Evolutionary conservation across 2,888 invertebrate genomes (phyloP).

Genomic region (Chirona hameri): DNA sequence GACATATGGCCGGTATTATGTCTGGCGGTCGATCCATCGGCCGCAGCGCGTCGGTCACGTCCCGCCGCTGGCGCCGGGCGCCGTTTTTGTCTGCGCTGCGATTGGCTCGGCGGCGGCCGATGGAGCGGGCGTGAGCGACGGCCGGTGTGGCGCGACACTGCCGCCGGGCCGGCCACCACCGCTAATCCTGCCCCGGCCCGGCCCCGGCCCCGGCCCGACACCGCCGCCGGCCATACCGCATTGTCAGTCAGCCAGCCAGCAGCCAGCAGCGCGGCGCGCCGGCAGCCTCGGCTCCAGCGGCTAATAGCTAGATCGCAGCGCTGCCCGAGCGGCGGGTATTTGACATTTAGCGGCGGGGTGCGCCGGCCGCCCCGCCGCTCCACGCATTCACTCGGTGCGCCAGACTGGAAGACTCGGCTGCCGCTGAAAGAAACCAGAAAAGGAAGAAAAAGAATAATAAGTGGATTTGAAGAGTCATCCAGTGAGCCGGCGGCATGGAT

Average conservation of each 20-base stretch:
- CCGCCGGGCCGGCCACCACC: not conserved
- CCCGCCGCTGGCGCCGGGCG: not conserved
- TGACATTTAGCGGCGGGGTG: slow-evolving; percentile 26
- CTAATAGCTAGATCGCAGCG: not conserved
- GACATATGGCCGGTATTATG: slow-evolving; percentile 24
- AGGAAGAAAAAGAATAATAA: slow-evolving; percentile 28
- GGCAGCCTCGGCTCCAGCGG: not conserved
- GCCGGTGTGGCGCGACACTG: not conserved
- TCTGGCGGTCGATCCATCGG: not conserved
- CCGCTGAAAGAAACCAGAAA: slow-evolving; percentile 26
- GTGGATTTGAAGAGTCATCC: slow-evolving; percentile 27
- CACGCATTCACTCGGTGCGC: not conserved
- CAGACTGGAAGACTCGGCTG: slow-evolving; percentile 1
- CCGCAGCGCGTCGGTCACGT: not conserved
- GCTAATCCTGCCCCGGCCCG: not conserved
- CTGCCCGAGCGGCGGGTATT: not conserved
- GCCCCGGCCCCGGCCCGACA: not conserved
- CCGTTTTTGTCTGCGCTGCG: not conserved
- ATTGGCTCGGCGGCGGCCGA: not conserved
- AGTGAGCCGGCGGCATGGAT: not conserved
- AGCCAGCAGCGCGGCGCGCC: not conserved
- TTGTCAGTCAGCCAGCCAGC: not conserved
- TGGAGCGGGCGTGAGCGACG: not conserved
- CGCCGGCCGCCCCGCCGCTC: slow-evolving; percentile 10
- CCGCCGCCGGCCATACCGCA: not conserved